Evolutionary conservation across 2,797 vertebrate genomes (phyloP).

Genomic region (Sardinella longiceps): DNA sequence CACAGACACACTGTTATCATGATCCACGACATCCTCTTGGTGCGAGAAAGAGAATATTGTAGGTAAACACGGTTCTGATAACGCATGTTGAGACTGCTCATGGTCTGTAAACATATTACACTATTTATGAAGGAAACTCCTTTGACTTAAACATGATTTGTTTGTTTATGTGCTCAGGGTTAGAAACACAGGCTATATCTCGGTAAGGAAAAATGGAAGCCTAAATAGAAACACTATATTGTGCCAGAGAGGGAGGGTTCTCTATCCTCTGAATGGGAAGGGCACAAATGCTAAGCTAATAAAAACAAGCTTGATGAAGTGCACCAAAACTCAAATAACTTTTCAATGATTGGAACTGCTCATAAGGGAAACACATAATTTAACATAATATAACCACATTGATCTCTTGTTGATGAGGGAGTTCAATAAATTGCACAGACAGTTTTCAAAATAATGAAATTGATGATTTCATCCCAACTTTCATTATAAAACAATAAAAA

Average conservation of each 20-base stretch:
- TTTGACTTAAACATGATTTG: background rate
- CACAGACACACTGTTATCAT: background rate
- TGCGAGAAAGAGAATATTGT: background rate
- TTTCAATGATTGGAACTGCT: background rate
- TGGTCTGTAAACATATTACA: background rate
- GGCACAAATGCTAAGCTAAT: background rate
- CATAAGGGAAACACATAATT: background rate
- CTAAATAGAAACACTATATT: background rate
- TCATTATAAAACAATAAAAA: background rate
- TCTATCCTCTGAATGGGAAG: background rate
- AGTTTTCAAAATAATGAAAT: background rate
- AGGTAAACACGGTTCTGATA: background rate
- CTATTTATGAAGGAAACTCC: background rate
- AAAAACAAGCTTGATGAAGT: background rate
- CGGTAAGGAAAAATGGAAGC: background rate
- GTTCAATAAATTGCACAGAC: background rate
- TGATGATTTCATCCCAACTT: background rate
- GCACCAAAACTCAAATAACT: background rate
- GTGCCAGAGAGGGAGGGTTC: background rate
- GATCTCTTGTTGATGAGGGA: background rate
- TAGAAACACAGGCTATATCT: slow-evolving; percentile 20
- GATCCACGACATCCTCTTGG: background rate
- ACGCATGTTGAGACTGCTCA: background rate
- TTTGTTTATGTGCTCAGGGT: slow-evolving; percentile 1
- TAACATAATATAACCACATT: too few species aligned